Evolutionary conservation across 2,888 invertebrate species (phyloP).

Genomic region (Keiferia lycopersicella): DNA sequence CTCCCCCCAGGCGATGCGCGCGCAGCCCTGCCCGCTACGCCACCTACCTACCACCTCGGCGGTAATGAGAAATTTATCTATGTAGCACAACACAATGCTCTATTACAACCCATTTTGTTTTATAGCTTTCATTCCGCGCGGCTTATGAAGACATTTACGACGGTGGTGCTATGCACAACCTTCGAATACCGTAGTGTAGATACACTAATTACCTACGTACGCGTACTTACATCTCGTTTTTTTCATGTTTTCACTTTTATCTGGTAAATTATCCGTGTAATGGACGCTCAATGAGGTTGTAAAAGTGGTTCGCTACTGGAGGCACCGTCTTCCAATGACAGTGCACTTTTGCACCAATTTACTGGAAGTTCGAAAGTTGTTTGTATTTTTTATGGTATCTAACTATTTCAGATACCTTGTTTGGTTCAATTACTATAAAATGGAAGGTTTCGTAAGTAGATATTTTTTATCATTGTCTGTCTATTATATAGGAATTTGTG

Average conservation of each 20-base stretch:
- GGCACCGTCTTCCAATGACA: conserved; percentile 40
- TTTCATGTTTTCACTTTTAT: conserved; percentile 32
- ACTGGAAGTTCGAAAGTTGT: conserved; percentile 37
- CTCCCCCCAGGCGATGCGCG: conserved; percentile 36
- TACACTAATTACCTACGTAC: conserved; percentile 2
- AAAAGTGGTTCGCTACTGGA: conserved; percentile 37
- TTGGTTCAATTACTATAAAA: conserved; percentile 29
- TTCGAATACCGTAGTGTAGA: background rate
- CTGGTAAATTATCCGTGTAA: conserved; percentile 32
- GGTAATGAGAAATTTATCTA: conserved; percentile 59
- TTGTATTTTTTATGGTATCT: conserved; percentile 28
- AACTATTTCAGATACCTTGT: conserved; percentile 30
- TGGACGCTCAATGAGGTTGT: conserved; percentile 31
- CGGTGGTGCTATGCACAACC: background rate
- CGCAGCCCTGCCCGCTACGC: conserved; percentile 31
- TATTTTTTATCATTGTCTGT: conserved; percentile 18
- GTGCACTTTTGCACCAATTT: conserved; percentile 42
- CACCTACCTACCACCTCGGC: conserved; percentile 33
- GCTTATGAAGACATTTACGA: conserved; percentile 15
- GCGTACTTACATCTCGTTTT: background rate
- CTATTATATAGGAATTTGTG: background rate
- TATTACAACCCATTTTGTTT: conserved; percentile 27
- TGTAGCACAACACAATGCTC: conserved; percentile 48
- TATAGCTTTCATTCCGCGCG: conserved; percentile 18
- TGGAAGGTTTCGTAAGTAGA: conserved; percentile 9